These are phyloP conservation scores for Parasteatoda lunata DNA, from an alignment of 2,888 invertebrate species.

Conservation along the genomic window DNA sequence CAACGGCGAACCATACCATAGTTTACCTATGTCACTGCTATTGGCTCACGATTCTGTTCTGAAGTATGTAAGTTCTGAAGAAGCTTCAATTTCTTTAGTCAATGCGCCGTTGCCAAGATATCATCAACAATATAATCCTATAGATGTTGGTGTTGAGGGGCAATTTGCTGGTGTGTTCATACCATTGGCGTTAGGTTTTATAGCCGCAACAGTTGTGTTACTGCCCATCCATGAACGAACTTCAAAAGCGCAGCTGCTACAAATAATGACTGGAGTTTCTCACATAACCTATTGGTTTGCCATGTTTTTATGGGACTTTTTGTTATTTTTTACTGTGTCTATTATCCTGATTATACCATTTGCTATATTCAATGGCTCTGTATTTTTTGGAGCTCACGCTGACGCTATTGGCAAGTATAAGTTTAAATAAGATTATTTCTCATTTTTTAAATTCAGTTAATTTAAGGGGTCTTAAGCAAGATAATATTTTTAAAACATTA, in stretches of 20 bases:
- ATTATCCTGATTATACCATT: slow-evolving; percentile 73
- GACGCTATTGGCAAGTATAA: slow-evolving; percentile 58
- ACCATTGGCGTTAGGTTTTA: slow-evolving; percentile 72
- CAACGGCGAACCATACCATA: slow-evolving; percentile 68
- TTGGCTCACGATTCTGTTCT: slow-evolving; percentile 72
- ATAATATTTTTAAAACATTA: no score
- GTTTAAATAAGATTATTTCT: not conserved
- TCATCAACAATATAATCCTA: slow-evolving; percentile 68
- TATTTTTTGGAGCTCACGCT: slow-evolving; percentile 71
- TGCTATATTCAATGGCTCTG: slow-evolving; percentile 73
- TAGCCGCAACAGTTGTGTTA: slow-evolving; percentile 72
- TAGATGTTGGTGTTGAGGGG: not conserved
- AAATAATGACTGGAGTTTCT: slow-evolving; percentile 75
- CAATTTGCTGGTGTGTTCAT: slow-evolving; percentile 65
- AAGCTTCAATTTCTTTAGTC: slow-evolving; percentile 75
- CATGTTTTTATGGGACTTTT: slow-evolving; percentile 75
- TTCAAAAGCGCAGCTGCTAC: slow-evolving; percentile 74
- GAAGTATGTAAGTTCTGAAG: slow-evolving; percentile 75
- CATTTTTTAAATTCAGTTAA: no score
- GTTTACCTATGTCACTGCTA: slow-evolving; percentile 60
- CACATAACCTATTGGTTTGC: slow-evolving; percentile 75
- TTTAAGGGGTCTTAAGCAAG: no score
- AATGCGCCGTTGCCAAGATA: slow-evolving; percentile 82
- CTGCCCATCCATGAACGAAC: slow-evolving; percentile 72
- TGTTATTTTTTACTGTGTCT: slow-evolving; percentile 74